phyloP scores from a whole-genome alignment of 2,797 vertebrate species.

The Pipistrellus pipistrellus region DNA sequence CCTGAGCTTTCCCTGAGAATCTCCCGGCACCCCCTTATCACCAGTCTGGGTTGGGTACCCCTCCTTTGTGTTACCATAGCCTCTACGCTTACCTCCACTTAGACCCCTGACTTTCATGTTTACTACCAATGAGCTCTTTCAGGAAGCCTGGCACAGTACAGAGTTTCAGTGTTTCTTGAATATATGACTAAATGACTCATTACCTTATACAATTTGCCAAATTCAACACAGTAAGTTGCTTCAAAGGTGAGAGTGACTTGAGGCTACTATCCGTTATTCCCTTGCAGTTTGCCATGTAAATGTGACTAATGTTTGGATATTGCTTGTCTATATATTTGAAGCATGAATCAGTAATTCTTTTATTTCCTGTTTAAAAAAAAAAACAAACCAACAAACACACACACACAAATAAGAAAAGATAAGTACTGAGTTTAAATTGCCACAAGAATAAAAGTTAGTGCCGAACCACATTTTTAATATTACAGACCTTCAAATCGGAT shows the following conservation, averaged over 20 bases:
- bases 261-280: slow-evolving; percentile 89
- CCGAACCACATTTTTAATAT: slow-evolving; percentile 16
- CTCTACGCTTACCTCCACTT: not conserved
- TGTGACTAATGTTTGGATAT: slow-evolving; percentile 87
- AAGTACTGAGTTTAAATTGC: slow-evolving; percentile 38
- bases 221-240: slow-evolving; percentile 88
- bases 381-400: not conserved
- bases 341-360: slow-evolving; percentile 89
- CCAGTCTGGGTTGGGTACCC: not conserved
- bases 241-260: slow-evolving; percentile 87
- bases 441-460: slow-evolving; percentile 49
- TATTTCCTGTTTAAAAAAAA: slow-evolving; percentile 87
- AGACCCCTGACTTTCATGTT: not conserved
- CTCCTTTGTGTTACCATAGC: not conserved
- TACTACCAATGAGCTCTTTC: not conserved
- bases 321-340: slow-evolving; percentile 89
- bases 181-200: slow-evolving; percentile 43
- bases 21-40: not conserved
- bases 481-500: slow-evolving; percentile 89
- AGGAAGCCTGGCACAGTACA: not conserved
- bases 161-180: not conserved
- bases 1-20: not conserved
- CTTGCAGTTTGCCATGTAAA: slow-evolving; percentile 89
- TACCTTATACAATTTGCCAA: slow-evolving; percentile 91
- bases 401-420: not conserved